Base-by-base conservation (phyloP, 2,113 vertebrate genomes). In the Trogon melanurus region DNA sequence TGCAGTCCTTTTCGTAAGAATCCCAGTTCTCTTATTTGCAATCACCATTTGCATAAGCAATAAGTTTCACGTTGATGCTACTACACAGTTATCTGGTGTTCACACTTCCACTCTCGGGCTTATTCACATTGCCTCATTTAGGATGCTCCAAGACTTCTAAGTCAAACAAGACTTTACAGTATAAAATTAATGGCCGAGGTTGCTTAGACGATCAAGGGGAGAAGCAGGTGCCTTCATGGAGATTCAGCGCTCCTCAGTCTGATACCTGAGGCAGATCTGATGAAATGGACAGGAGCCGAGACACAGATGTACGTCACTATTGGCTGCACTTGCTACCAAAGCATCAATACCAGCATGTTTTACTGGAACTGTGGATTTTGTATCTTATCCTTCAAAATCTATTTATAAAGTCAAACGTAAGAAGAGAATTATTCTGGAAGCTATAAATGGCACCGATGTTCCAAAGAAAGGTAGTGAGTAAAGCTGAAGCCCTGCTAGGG, bases 361-460 rank as follows among this genome's bases (percentile, higher is more conserved):
- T 88, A 81, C n/a, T 36, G 29, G 48, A 91, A 79, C 15, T 36
- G 67, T n/a, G n/a, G 29, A 62, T 84, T 85, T 80, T 91, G 61
- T n/a, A 92, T 48, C 23, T 92, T 93, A 60, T 38, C 38, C 74
- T 89, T 93, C 78, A 93, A 81, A 79, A 78, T 67, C 26, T 88
- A 72, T 58, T 83, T 64, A 58, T 30, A 78, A 85, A 95, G 41
- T 61, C 54, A 94, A 94, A 74, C 21, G 67, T 7, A 17, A 64
- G 79, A 86, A 25, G 5, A 79, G 45, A 89, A 90, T 84, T 91
- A 65, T 81, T 94, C 67, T 57, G 51, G 72, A 86, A 96, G 87
- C 41, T 88, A 61, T 60, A 85, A 94, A 73, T 23, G 32, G 25
- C 60, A 79, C 58, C 14, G 32, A 79, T 73, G 73, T 66, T 75